A percentile compares a stretch with the other conserved stretches of the same genome.
Evolutionary conservation across 2,888 invertebrate genomes (phyloP).

Genomic region (Ichneumoninae sp.): DNA sequence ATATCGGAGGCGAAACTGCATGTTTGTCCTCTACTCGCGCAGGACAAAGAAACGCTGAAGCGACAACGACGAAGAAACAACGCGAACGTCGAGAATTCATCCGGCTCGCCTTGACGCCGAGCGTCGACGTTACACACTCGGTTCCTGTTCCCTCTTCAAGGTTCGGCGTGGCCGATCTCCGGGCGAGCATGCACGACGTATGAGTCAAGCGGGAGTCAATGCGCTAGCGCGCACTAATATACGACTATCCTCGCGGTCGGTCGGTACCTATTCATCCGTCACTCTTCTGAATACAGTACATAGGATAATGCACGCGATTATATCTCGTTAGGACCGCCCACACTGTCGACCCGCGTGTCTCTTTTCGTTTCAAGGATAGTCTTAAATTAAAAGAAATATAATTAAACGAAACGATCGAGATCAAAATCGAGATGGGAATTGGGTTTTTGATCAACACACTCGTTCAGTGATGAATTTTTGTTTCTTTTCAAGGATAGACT

Average conservation of each 20-base stretch:
- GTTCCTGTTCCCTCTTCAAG: constrained; percentile 80
- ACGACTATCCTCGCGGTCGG: constrained; percentile 40
- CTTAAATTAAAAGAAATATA: background rate
- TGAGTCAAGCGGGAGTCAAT: constrained; percentile 74
- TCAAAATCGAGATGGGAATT: background rate
- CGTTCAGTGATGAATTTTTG: too few species aligned
- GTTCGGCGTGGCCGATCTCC: constrained; percentile 64
- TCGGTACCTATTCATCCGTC: constrained; percentile 56
- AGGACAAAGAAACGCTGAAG: constrained; percentile 59
- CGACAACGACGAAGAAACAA: constrained; percentile 20
- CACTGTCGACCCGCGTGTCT: constrained; percentile 31
- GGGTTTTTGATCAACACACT: too few species aligned
- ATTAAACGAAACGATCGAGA: background rate
- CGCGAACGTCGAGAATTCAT: constrained; percentile 65
- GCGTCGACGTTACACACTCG: constrained; percentile 67
- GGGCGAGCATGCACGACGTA: constrained; percentile 51
- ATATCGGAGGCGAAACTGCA: background rate
- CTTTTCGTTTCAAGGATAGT: constrained; percentile 15
- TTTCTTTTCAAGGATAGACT: too few species aligned
- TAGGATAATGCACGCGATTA: constrained; percentile 41
- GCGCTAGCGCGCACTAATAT: constrained; percentile 67
- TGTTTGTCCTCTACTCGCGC: constrained; percentile 7
- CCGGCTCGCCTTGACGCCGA: constrained; percentile 75
- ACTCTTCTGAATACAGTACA: constrained; percentile 37
- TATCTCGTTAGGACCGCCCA: constrained; percentile 45